Evolutionary conservation across 1,140 invertebrate genomes (phyloP).

Genomic region (Colletes gigas): DNA sequence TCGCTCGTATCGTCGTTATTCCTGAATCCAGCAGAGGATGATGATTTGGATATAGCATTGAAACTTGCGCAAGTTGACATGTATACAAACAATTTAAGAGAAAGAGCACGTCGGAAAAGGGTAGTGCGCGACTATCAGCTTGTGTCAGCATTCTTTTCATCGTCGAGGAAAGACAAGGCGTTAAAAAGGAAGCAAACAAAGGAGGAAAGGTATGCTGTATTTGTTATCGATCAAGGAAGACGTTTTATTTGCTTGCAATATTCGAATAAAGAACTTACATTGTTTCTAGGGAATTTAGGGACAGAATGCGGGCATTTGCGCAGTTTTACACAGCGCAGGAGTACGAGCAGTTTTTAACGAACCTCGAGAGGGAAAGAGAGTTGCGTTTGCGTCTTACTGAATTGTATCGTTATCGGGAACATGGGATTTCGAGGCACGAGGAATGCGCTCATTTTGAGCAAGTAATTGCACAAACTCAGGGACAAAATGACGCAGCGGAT

Average conservation of each 20-base stretch:
- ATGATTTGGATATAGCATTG: slow-evolving; percentile 91
- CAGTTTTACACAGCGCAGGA: slow-evolving; percentile 93
- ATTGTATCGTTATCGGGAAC: slow-evolving; percentile 89
- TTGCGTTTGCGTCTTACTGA: slow-evolving; percentile 90
- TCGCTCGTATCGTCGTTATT: slow-evolving; percentile 91
- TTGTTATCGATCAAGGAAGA: not conserved
- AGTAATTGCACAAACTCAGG: slow-evolving; percentile 79
- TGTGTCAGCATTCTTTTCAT: slow-evolving; percentile 89
- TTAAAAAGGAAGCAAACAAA: slow-evolving; percentile 85
- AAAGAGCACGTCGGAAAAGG: slow-evolving; percentile 92
- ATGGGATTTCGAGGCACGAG: slow-evolving; percentile 90
- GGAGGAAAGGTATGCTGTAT: slow-evolving; percentile 86
- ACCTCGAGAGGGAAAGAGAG: slow-evolving; percentile 91
- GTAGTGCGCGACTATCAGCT: slow-evolving; percentile 93
- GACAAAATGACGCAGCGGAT: slow-evolving; percentile 73
- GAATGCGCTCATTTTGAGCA: slow-evolving; percentile 93
- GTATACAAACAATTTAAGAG: slow-evolving; percentile 91
- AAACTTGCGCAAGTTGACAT: slow-evolving; percentile 89
- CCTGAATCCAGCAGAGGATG: slow-evolving; percentile 89
- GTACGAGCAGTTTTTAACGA: slow-evolving; percentile 89
- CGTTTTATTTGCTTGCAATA: slow-evolving; percentile 17
- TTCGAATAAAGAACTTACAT: slow-evolving; percentile 18
- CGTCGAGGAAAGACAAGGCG: slow-evolving; percentile 81
- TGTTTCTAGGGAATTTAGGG: slow-evolving; percentile 86
- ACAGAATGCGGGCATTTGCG: slow-evolving; percentile 91